Percentiles rank a stretch among this genome's conserved stretches.
phyloP scores from a whole-genome alignment of 1,140 invertebrate genomes.

The Hylaeus anthracinus region DNA sequence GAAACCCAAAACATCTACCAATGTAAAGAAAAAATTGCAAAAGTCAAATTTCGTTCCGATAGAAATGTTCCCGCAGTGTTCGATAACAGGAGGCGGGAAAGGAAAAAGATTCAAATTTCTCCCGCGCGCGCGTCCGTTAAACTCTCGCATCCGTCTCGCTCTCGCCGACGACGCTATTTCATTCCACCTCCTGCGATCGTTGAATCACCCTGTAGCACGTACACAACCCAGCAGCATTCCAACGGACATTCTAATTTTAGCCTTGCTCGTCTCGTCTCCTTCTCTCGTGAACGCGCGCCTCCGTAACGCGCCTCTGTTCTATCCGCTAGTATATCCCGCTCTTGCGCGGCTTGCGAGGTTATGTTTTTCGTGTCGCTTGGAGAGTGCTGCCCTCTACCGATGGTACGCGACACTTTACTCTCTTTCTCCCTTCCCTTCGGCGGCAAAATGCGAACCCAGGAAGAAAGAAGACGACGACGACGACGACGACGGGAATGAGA shows the following conservation, averaged over 20 bases:
- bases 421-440: slow-evolving; percentile 49
- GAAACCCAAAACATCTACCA: too few species aligned
- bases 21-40: too few species aligned
- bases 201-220: slow-evolving; percentile 64
- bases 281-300: slow-evolving; percentile 42
- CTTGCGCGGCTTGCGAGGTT: slow-evolving; percentile 13
- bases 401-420: slow-evolving; percentile 53
- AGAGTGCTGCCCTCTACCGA: slow-evolving; percentile 54
- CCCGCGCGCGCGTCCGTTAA: slow-evolving; percentile 38
- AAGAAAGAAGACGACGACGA: not conserved
- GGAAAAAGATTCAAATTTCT: not conserved
- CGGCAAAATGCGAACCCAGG: slow-evolving; percentile 7
- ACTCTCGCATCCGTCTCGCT: slow-evolving; percentile 21
- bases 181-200: slow-evolving; percentile 41
- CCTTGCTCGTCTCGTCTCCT: slow-evolving; percentile 64
- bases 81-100: not conserved
- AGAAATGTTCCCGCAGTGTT: too few species aligned
- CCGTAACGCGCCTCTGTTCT: slow-evolving; percentile 32
- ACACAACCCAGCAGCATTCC: slow-evolving; percentile 71
- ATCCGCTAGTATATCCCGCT: slow-evolving; percentile 26
- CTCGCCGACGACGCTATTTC: slow-evolving; percentile 12
- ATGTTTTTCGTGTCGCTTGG: slow-evolving; percentile 47
- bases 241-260: slow-evolving; percentile 78
- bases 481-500: slow-evolving; percentile 21
- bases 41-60: too few species aligned